These are phyloP conservation scores for Apostichopus parvimensis DNA, from an alignment of 35 echinoderm and acorn worm species.

Conservation along the genomic window DNA sequence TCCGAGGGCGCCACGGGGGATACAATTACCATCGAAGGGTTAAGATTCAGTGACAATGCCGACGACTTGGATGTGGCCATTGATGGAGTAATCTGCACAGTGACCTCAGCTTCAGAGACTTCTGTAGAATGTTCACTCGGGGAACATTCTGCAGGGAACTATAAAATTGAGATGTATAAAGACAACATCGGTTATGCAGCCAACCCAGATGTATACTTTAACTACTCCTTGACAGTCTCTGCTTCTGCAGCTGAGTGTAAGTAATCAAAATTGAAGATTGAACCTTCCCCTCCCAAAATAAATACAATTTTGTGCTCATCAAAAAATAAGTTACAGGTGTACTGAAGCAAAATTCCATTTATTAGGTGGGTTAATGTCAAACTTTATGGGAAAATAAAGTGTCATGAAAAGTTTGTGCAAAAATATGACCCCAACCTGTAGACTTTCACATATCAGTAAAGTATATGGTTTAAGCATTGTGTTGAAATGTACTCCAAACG, in stretches of 20 bases:
- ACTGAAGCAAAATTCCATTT: no score
- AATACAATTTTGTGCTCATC: no score
- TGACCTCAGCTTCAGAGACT: slow-evolving; percentile 51
- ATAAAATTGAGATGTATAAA: slow-evolving; percentile 51
- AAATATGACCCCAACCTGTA: no score
- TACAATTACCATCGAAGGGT: slow-evolving; percentile 77
- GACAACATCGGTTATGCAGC: slow-evolving; percentile 19
- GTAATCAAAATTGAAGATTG: no score
- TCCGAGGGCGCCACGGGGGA: slow-evolving; percentile 59
- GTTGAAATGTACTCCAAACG: no score
- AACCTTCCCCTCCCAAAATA: no score
- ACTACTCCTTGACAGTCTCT: slow-evolving; percentile 62
- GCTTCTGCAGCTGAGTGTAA: slow-evolving; percentile 66
- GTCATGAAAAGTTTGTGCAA: no score
- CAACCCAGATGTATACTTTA: slow-evolving; percentile 50
- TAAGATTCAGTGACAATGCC: slow-evolving; percentile 49
- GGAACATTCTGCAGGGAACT: slow-evolving; percentile 74
- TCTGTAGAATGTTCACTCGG: slow-evolving; percentile 68
- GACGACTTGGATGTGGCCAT: slow-evolving; percentile 67
- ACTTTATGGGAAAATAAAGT: no score
- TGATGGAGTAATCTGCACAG: slow-evolving; percentile 65
- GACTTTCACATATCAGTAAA: no score
- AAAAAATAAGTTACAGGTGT: no score
- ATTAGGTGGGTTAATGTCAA: no score
- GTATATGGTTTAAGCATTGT: no score